Conservation (phyloP, 1,140 invertebrate species). For the Aphaenogaster floridana region DNA sequence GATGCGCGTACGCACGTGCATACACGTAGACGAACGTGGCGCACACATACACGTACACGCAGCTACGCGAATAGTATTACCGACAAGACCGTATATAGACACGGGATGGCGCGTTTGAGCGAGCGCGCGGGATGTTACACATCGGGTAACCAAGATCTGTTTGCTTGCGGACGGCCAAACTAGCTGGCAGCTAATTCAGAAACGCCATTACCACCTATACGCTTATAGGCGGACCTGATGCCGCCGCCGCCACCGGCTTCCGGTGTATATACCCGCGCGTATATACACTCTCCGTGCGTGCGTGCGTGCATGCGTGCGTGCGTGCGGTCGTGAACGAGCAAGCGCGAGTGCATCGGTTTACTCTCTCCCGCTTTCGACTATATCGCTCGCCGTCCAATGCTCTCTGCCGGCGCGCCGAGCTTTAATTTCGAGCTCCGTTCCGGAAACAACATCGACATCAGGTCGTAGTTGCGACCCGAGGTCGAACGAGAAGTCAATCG, state of each 20-base stretch:
- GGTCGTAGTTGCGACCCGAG: constrained; percentile 43
- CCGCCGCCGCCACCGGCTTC: constrained; percentile 49
- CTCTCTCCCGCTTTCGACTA: constrained; percentile 15
- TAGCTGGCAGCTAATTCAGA: constrained; percentile 86
- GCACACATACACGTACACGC: constrained; percentile 1
- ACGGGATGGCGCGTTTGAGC: constrained; percentile 77
- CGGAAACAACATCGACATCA: constrained; percentile 64
- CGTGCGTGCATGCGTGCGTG: background rate
- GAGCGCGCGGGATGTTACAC: constrained; percentile 85
- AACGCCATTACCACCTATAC: constrained; percentile 86
- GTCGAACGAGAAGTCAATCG: constrained; percentile 46
- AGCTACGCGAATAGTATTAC: constrained; percentile 64
- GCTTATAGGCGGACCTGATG: constrained; percentile 78
- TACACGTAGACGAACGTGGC: background rate
- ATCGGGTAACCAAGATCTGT: constrained; percentile 87
- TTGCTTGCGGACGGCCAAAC: constrained; percentile 86
- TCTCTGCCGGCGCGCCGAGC: constrained; percentile 29
- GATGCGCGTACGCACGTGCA: constrained; percentile 5
- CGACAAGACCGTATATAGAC: constrained; percentile 72
- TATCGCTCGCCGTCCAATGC: constrained; percentile 2
- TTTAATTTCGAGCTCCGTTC: constrained; percentile 64
- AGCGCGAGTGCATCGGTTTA: constrained; percentile 28
- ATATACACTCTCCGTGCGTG: constrained; percentile 2
- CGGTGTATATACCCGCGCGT: constrained; percentile 31
- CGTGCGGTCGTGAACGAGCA: background rate